phyloP scores from a whole-genome alignment of 2,888 invertebrate genomes.

The Zygothrica quintamaculata region DNA sequence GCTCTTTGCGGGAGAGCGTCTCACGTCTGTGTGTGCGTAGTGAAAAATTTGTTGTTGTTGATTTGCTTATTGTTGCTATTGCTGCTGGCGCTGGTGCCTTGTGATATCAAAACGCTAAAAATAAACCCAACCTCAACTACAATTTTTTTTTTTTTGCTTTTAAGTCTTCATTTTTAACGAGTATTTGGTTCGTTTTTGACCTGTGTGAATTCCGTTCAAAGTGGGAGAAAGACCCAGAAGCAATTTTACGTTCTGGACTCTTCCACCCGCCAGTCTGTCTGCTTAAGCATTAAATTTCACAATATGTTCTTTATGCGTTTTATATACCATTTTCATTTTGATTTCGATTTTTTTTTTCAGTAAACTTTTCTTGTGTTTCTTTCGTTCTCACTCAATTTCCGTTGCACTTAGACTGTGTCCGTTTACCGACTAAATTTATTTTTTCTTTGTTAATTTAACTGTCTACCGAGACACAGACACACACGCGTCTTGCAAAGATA shows the following conservation, averaged over 20 bases:
- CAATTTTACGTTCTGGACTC: conserved; percentile 47
- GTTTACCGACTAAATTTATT: conserved; percentile 48
- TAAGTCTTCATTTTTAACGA: conserved; percentile 55
- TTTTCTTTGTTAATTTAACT: conserved; percentile 58
- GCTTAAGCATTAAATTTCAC: conserved; percentile 64
- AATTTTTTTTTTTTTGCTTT: conserved; percentile 29
- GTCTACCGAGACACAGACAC: conserved; percentile 48
- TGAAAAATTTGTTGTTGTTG: conserved; percentile 45
- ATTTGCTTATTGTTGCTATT: conserved; percentile 48
- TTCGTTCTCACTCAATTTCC: conserved; percentile 45
- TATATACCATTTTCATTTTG: conserved; percentile 6
- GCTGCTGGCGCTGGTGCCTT: conserved; percentile 59
- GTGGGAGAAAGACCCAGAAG: conserved; percentile 51
- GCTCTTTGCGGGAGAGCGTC: conserved; percentile 29
- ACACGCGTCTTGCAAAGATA: conserved; percentile 46
- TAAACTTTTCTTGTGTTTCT: conserved; percentile 14
- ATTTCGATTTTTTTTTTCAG: no score
- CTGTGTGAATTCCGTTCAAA: conserved; percentile 51
- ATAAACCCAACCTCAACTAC: conserved; percentile 69
- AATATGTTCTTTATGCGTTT: conserved; percentile 59
- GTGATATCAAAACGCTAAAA: conserved; percentile 78
- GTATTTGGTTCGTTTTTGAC: conserved; percentile 59
- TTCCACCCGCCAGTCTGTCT: conserved; percentile 24
- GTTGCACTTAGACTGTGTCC: conserved; percentile 50
- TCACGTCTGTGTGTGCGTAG: conserved; percentile 53